Conservation (phyloP, 2,797 vertebrate species). For the Lateolabrax maculatus region DNA sequence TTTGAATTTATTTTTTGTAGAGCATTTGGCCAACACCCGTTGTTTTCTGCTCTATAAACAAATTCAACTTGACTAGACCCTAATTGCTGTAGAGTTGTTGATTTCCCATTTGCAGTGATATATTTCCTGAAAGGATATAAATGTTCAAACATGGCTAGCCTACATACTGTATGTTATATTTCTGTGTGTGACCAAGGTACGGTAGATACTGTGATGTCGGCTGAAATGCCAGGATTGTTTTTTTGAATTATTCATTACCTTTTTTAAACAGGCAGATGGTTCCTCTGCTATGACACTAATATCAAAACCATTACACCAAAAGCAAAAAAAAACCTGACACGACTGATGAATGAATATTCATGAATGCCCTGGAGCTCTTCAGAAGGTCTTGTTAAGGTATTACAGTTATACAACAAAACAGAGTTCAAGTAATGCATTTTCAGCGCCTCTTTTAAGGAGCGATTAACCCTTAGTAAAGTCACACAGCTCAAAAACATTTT, state of each 20-base stretch:
- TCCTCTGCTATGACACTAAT: not conserved
- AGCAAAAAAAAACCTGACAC: not conserved
- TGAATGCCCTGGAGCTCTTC: not conserved
- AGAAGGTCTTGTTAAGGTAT: not conserved
- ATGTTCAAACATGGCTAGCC: not conserved
- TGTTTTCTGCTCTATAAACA: not conserved
- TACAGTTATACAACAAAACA: not conserved
- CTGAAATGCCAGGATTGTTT: not conserved
- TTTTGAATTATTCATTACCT: constrained; percentile 12
- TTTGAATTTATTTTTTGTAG: no score
- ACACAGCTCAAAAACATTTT: constrained; percentile 4
- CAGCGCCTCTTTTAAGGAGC: not conserved
- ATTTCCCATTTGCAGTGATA: not conserved
- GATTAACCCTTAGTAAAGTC: not conserved
- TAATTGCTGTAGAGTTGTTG: not conserved
- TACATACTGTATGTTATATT: not conserved
- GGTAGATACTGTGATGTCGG: not conserved
- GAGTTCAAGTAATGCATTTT: not conserved
- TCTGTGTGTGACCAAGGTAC: not conserved
- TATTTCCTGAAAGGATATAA: not conserved
- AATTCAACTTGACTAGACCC: not conserved
- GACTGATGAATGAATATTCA: not conserved
- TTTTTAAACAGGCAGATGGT: not conserved
- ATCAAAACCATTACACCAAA: not conserved
- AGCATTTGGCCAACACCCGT: not conserved